Evolutionary conservation across 1,140 invertebrate genomes (phyloP).

Genomic region (Drosophila mojavensis): DNA sequence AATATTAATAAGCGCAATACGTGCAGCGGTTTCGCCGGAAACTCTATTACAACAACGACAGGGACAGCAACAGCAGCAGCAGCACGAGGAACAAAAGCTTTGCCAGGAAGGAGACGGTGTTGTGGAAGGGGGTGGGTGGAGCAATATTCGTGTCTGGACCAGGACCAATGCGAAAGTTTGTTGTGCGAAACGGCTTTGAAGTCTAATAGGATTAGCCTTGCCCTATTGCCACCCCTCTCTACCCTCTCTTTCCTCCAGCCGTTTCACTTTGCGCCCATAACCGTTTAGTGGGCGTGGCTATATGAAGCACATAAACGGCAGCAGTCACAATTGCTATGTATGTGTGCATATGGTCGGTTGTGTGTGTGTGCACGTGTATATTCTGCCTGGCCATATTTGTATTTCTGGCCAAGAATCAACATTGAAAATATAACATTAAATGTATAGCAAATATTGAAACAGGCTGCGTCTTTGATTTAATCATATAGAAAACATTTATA

Average conservation of each 20-base stretch:
- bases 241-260: too few relatives aligned
- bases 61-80: background rate
- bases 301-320: slow-evolving; percentile 60
- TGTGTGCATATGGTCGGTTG: background rate
- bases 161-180: slow-evolving; percentile 66
- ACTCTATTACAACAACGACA: slow-evolving; percentile 18
- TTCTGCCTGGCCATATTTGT: slow-evolving; percentile 7
- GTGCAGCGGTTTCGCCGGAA: slow-evolving; percentile 60
- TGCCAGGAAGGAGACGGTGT: background rate
- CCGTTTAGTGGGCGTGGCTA: slow-evolving; percentile 46
- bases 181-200: slow-evolving; percentile 73
- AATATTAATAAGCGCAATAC: slow-evolving; percentile 79
- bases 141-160: slow-evolving; percentile 35
- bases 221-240: background rate
- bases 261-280: background rate
- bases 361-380: slow-evolving; percentile 19
- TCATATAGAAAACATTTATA: background rate
- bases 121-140: background rate
- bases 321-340: slow-evolving; percentile 2
- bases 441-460: background rate
- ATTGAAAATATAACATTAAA: slow-evolving; percentile 46
- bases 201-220: slow-evolving; percentile 77
- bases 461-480: background rate
- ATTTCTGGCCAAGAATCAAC: slow-evolving; percentile 27
- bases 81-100: slow-evolving; percentile 14